Percentiles rank a stretch among this genome's conserved stretches.
These are phyloP conservation scores for Umimayanthus chanpuru DNA, from an alignment of 92 coral and sea anemone genomes.

Conservation along the genomic window DNA sequence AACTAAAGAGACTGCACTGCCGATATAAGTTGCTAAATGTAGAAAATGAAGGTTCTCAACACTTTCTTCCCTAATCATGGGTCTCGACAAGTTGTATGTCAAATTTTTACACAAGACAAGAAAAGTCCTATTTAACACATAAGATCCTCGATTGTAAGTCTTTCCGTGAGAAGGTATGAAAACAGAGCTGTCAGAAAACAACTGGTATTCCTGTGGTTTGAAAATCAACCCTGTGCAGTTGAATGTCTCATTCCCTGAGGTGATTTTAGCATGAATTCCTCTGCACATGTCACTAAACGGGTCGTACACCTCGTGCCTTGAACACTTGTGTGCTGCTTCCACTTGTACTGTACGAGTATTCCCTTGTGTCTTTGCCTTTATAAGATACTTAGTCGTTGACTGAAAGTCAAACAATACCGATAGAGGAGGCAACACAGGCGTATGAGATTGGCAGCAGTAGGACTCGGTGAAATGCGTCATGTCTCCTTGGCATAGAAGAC, in stretches of 20 bases:
- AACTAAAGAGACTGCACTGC: background rate
- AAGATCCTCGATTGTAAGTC: background rate
- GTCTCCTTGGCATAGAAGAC: constrained; percentile 36
- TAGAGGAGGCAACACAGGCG: constrained; percentile 5
- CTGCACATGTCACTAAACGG: constrained; percentile 24
- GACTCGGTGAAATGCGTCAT: background rate
- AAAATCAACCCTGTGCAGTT: constrained; percentile 9
- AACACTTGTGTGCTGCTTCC: constrained; percentile 2
- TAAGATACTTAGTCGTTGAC: constrained; percentile 29
- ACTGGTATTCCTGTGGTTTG: background rate
- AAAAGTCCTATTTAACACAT: background rate
- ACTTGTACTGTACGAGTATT: background rate
- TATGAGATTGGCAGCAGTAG: background rate
- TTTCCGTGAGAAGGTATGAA: constrained; percentile 16
- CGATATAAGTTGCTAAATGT: constrained; percentile 25
- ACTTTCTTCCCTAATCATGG: background rate
- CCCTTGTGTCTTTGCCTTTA: constrained; percentile 4
- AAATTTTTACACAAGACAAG: constrained; percentile 21
- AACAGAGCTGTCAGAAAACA: constrained; percentile 7
- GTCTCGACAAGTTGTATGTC: background rate
- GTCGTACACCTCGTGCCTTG: constrained; percentile 11
- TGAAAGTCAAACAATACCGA: constrained; percentile 32
- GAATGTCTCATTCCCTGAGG: background rate
- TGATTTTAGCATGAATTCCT: background rate
- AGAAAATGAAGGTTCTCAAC: constrained; percentile 1